Evolutionary conservation across 1,140 invertebrate species (phyloP).

Genomic region (Drosophila insularis): DNA sequence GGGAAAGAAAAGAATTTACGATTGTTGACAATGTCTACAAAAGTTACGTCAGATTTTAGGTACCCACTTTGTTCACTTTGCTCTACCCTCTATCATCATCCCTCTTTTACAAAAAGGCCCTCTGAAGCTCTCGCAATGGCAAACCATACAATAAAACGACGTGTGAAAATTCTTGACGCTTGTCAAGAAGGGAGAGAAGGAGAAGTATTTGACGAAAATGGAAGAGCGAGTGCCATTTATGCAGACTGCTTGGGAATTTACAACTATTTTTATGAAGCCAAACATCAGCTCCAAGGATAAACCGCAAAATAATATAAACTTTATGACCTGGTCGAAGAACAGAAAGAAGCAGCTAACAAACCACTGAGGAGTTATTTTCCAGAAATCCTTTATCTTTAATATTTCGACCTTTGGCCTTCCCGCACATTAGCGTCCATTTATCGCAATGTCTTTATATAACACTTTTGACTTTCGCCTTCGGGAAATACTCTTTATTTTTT

Average conservation of each 20-base stretch:
- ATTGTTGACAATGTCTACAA: conserved; percentile 71
- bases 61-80: neutral
- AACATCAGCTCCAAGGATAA: conserved; percentile 46
- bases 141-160: conserved; percentile 57
- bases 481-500: no score
- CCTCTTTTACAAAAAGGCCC: neutral
- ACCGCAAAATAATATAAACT: conserved; percentile 42
- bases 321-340: conserved; percentile 39
- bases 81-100: neutral
- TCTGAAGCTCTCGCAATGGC: conserved; percentile 14
- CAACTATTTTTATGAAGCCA: conserved; percentile 78
- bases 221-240: conserved; percentile 52
- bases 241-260: conserved; percentile 68
- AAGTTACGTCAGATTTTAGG: conserved; percentile 74
- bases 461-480: no score
- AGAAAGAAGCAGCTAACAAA: neutral
- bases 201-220: neutral
- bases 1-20: conserved; percentile 51
- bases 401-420: neutral
- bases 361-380: neutral
- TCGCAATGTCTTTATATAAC: neutral
- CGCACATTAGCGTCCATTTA: neutral
- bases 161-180: conserved; percentile 69
- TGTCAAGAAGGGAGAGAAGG: neutral
- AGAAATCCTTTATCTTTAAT: conserved; percentile 6